Conservation (phyloP, 2,888 invertebrate species). For the Serripes groenlandicus region DNA sequence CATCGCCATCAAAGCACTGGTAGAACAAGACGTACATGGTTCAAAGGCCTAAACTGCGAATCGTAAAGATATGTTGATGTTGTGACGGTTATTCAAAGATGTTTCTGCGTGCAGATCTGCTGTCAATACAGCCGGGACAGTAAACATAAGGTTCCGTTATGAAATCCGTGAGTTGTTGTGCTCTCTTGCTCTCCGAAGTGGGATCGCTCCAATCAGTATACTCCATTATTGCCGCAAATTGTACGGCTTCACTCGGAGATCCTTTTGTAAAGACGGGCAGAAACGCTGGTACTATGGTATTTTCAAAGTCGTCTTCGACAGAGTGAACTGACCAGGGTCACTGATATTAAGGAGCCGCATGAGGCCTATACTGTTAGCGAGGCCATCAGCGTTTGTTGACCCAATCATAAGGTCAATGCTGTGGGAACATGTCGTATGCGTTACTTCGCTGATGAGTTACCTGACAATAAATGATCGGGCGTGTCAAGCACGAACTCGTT, state of each 20-base stretch:
- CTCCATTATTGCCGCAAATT: too few species aligned
- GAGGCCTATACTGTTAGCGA: too few species aligned
- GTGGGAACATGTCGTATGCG: constrained; percentile 23
- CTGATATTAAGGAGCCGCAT: too few species aligned
- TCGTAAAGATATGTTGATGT: constrained; percentile 1
- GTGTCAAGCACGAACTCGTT: constrained; percentile 12
- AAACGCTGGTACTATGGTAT: too few species aligned
- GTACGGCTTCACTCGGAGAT: too few species aligned
- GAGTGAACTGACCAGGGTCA: too few species aligned
- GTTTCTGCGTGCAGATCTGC: constrained; percentile 1
- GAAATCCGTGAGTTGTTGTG: not conserved
- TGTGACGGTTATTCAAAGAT: not conserved
- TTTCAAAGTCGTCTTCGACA: too few species aligned
- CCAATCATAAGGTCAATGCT: constrained; percentile 24
- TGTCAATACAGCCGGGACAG: not conserved
- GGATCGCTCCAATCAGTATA: constrained; percentile 29
- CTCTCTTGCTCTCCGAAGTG: not conserved
- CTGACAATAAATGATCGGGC: not conserved
- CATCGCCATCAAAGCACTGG: constrained; percentile 4
- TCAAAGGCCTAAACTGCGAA: not conserved
- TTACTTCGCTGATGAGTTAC: not conserved
- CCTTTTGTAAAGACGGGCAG: too few species aligned
- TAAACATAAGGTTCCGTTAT: not conserved
- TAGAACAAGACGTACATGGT: not conserved
- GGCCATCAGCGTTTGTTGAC: constrained; percentile 9